Base-by-base conservation (phyloP, 1,140 invertebrate species). In the Himalopsyche phryganea region DNA sequence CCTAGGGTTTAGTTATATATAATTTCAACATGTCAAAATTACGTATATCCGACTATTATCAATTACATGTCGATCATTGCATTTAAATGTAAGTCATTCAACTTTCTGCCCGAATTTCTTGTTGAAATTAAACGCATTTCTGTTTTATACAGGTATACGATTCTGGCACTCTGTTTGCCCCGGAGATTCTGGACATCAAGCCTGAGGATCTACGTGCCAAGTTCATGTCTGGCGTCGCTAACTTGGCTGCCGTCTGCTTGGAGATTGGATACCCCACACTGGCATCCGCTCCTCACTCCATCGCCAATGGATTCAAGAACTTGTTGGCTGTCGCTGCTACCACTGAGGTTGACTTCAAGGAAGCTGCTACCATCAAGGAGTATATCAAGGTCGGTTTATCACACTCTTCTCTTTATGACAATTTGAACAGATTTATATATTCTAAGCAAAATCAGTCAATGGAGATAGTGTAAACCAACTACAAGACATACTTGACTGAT, bases 281-380 rank as follows among this genome's bases (percentile, higher is more conserved):
- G 60, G 96, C 94, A 36, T 98, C 96, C 50, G 95, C 86, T 28
- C 96, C 97, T 33, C 97, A 99, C 81, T 96, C 92, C 71, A 87
- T 99, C 68, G 89, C 91, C 72, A 98, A 98, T 71, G 97, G 95
- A 50, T 96, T 99, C 84, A 98, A 98, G 83, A 98, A 96, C 77
- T 79, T 99, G 66, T 83, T 99, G 80, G 94, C 96, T 62, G 81
- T 99, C 72, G 96, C 96, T 71, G 93, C 94, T 48, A 92, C 86
- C 65, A 98, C 97, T 58, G 95, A 99, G 41, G 85, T 98, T 59
- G 88, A 91, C 61, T 99, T 99, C 81, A 86, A 91, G 71, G 90
- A 98, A 78, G 97, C 96, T 44, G 81, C 86, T 49, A 94, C 89
- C 70, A 90, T 98, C 75, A 93, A 93, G 77, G 91, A 93, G 73